Evolutionary conservation across 1,140 invertebrate genomes (phyloP), one percentile per base, ranked within the genome.

Genomic region (Ectropis grisescens): DNA sequence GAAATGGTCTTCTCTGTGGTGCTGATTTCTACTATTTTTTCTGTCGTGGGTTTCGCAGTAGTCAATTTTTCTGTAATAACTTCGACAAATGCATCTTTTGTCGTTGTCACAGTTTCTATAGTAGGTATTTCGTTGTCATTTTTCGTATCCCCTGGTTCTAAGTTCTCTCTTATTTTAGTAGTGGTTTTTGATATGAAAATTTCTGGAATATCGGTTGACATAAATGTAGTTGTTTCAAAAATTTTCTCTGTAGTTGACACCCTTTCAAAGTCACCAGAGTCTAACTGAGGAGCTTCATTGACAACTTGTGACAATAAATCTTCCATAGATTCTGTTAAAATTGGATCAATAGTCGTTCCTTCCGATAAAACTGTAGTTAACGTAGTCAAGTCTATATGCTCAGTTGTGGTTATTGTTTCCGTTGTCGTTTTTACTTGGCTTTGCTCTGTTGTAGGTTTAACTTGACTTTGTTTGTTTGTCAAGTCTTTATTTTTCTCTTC

Each of bases 241-340:
- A 16, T 26, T 9, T 16, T 16, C 41, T 41, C 33, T 23, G 43
- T 51, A 12, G 36, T 43, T 2, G 30, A 16, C 8, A 19, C 16
- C 8, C 8, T 9, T 25, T 37, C 37, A 25, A 12, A 28, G 12
- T 33, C 44, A 29, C 43, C 30, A n/a, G 36, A 30, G 19, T 44
- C 44, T 2, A 40, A 39, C 35, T 58, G 46, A 8, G 50, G 49
- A 15, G 31, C 37, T 33, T 51, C 41, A 48, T 74, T 47, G 19
- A 70, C 67, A 34, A 81, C 55, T 53, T 81, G 76, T 5, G 67
- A 76, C 15, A 78, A 9, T 40, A 81, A 52, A 36, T 81, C 76
- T 33, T 55, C 65, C 67, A 81, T 76, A 0, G 76, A 78, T 37
- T 66, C 71, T n/a, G 65, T 65, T 37, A 81, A 47, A 48, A 75